A percentile compares a stretch with the other conserved stretches of the same genome.
phyloP scores from a whole-genome alignment of 1,140 invertebrate genomes.

The Aphis gossypii region DNA sequence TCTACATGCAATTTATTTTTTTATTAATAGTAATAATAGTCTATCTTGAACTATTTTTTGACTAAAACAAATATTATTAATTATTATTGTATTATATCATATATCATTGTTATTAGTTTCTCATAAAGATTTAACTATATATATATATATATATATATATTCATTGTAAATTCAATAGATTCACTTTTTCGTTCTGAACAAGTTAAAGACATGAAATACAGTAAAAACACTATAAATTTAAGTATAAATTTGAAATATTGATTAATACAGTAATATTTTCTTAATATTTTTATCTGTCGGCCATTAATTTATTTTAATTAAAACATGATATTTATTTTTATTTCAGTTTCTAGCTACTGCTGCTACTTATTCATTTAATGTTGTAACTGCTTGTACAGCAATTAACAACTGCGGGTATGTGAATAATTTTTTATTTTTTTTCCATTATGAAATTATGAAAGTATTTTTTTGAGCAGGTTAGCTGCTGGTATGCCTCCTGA shows the following conservation, averaged over 20 bases:
- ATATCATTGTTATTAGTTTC: too few species aligned
- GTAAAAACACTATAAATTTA: too few species aligned
- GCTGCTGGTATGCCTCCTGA: slow-evolving; percentile 77
- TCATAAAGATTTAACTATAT: too few species aligned
- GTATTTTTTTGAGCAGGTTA: slow-evolving; percentile 68
- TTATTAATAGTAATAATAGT: too few species aligned
- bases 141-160: too few species aligned
- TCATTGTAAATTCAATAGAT: neutral
- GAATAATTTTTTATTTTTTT: slow-evolving; percentile 41
- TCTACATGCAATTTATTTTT: too few species aligned
- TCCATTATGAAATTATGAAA: slow-evolving; percentile 52
- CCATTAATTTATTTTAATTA: neutral
- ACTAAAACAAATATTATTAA: too few species aligned
- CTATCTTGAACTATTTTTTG: too few species aligned
- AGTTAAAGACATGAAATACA: neutral
- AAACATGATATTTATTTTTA: slow-evolving; percentile 58
- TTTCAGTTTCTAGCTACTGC: slow-evolving; percentile 77
- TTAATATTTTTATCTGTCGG: too few species aligned
- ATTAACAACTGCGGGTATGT: slow-evolving; percentile 77
- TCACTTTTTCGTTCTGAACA: neutral
- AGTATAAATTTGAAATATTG: too few species aligned
- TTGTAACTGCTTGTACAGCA: slow-evolving; percentile 87
- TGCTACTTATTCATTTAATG: slow-evolving; percentile 84
- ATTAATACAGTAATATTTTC: too few species aligned
- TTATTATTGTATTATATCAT: too few species aligned